Evolutionary conservation across 1,140 invertebrate genomes (phyloP), one percentile per base, ranked within the genome.

Genomic region (Xylocopa sonorina): DNA sequence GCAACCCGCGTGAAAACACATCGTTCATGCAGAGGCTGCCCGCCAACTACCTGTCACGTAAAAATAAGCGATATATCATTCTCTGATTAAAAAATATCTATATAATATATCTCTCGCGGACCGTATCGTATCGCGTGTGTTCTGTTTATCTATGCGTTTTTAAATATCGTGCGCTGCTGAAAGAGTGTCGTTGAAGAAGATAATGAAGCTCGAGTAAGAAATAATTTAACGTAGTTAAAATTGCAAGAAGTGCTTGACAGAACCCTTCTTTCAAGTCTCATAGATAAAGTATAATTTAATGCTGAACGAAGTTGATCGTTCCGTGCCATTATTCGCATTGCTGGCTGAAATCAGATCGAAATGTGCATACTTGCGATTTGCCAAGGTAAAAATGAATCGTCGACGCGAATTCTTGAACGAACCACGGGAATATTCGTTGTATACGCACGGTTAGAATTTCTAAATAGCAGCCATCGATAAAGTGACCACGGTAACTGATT

Each of bases 401-500:
- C 38, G 38, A 27, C 14, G 34, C 21, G 21, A 21, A n/a, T 60
- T 38, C 12, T 32, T 38, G 38, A 38, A 38, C 38, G 38, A 4
- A 4, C 38, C 38, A 38, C n/a, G 4, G n/a, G 38, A 50, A 53
- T n/a, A 53, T 50, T 51, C 12, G 29, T 53, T 41, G 41, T 63
- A 24, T 14, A 29, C 5, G n/a, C 24, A 63, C 53, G 80, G 53
- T 66, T 67, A 34, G 38, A 62, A 66, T 76, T 67, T 68, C 78
- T 58, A 38, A 67, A 71, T 55, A 50, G 32, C 32, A 14, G 32
- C 60, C 60, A 58, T 77, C 66, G 81, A 82, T 66, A 66, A 64
- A 72, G 64, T 66, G 60, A 83, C 51, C 57, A 27, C 57, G 46
- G 64, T 60, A 43, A 72, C 73, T 83, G 81, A 81, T 83, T 82